Evolutionary conservation across 2,797 vertebrate species (phyloP), one percentile per base, ranked within the genome.

Genomic region (Melanotaenia boesemani): DNA sequence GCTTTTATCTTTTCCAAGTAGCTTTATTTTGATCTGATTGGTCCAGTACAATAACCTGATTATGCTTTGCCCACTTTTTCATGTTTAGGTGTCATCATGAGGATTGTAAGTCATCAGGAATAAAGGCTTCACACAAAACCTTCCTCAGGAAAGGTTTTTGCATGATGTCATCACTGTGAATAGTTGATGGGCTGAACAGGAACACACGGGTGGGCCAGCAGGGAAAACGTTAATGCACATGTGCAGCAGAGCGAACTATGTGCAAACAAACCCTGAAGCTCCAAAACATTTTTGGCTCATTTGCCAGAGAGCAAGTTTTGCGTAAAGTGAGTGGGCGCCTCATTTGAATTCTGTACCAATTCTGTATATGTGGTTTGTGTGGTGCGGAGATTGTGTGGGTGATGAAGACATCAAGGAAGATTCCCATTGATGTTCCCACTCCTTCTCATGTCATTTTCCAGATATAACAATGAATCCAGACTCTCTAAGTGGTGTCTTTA

Each of bases 381-480:
- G 63, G 34, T 18, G 44, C 16, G 54, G 22, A 28, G 15, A 28
- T 36, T 74, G 63, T 73, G 60, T 79, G 2, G 44, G 67, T 68
- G 63, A 67, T 60, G 66, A 61, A 30, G 63, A 83, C 67, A 52
- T 68, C 41, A 39, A 59, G 63, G 44, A 77, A 46, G 80, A 64
- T 82, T 76, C 68, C 44, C 64, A 74, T 57, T 64, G 64, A 74
- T 66, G 64, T 46, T 54, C 10, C 24, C 24, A 37, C 36, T 60
- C 1, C 60, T 74, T 36, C 50, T 34, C 10, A 36, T 28, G 70
- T 24, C 28, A 67, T 80, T 82, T 81, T 70, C 62, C 66, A 64
- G 79, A 88, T 79, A 74, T 56, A 61, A 74, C 6, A 50, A 79
- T 50, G 15, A 82, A 87, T 86, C 67, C 52, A 63, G 82, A 72